Base-by-base conservation (phyloP, 2,113 vertebrate genomes). In the Xiphias gladius region DNA sequence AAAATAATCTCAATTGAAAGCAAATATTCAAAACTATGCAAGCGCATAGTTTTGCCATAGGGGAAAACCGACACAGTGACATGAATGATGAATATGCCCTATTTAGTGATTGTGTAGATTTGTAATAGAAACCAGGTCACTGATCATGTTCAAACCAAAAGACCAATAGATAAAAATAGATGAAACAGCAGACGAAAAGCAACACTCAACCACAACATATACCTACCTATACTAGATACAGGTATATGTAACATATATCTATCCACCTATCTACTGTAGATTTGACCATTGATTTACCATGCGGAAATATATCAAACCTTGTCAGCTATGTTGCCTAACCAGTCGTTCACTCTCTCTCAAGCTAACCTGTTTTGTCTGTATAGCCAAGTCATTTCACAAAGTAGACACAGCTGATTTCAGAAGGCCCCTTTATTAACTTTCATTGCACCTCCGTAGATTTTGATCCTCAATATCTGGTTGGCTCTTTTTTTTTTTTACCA, bases 21-120 rank as follows among this genome's bases (percentile, higher is more conserved):
- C 58, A 87, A 69, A 24, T 20, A 46, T 77, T 28, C 24, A 61
- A 62, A 80, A 73, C 26, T n/a, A n/a, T n/a, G n/a, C 0, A 80
- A 37, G 52, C 28, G 5, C n/a, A 55, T 26, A 24, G 54, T 48
- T 72, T 79, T 46, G 11, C 13, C 62, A 62, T 13, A 9, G 8
- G 43, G 50, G 22, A 66, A 35, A 48, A 14, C 74, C 3, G 20
- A 68, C 28, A 19, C 16, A 16, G 24, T 58, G 20, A 77, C 0
- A n/a, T 7, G 5, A 80, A 64, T 20, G 16, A 72, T 76, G 46
- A 79, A 64, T 65, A 39, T 28, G 24, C 30, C 79, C 26, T 73
- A 13, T 80, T 80, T 65, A 66, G 41, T 73, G 61, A 24, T 70
- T 9, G 50, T 35, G 30, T 59, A 19, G 4, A 59, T 46, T 43